Base-by-base conservation (phyloP, 2,888 invertebrate genomes). In the Calameuta pallipes region DNA sequence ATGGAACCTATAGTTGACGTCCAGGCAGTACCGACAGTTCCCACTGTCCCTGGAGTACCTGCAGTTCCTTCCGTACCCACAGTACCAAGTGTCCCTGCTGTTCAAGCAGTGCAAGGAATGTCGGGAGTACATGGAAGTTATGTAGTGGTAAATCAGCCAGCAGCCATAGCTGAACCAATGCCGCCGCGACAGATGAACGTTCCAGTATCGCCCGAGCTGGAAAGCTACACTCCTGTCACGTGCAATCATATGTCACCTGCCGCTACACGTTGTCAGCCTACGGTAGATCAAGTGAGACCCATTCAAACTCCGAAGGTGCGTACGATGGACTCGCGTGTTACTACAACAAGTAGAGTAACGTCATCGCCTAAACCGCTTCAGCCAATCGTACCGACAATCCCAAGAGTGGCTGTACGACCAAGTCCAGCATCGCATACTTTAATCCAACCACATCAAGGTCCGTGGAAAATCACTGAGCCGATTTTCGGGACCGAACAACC, bases 1-100 rank as follows among this genome's bases (percentile, higher is more conserved):
- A 94, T 96, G 89, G 96, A 96, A 87, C 96, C 97, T 1, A 94
- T 96, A 76, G 94, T 96, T 30, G 96, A 96, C 89, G 94, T 96
- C 76, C 94, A 96, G 9, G 93, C 95, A 12, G 95, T 90, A 3
- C 84, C 89, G 4, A 85, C 83, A 23, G 87, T 89, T 68, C 86
- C 89, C 3, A 87, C 77, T 11, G 85, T 89, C 23, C 83, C 87
- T 11, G 82, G 83, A 31, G 85, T 88, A 34, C 84, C 87, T 1
- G 81, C 87, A 6, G 85, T 89, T n/a, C 87, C 87, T 69, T 79
- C 85, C 31, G 84, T 89, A 13, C 80, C 86, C 74, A 85, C 83
- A 23, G 87, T 89, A 69, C 86, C 89, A 6, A 87, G 76, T 9
- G 84, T 89, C 30, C 83, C 87, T 11, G 82, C 83, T 34, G 85